Evolutionary conservation across 2,888 invertebrate species (phyloP), one percentile per base, ranked within the genome.

Genomic region (Cataglyphis cursor): DNA sequence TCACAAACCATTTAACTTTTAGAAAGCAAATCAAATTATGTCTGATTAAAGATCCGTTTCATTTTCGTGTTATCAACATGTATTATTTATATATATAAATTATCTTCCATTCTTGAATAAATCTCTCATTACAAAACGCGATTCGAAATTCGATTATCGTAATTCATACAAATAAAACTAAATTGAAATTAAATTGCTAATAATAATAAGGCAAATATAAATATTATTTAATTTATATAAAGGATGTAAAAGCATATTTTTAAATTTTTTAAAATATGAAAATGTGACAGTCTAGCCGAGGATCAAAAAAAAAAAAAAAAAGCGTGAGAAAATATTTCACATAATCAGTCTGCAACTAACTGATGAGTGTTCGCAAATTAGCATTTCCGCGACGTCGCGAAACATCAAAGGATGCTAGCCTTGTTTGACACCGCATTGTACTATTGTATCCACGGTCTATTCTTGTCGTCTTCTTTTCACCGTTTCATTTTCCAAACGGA

Each of bases 381-480:
- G 78, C 54, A 85, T 83, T 85, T 85, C 74, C 85, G 83, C 64
- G 83, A 66, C 76, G 61, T 41, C 24, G 59, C 44, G 62, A 41
- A 73, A 82, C 31, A 24, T 81, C 59, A 82, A 81, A 82, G 78
- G 41, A 62, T n/a, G 24, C 18, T 35, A 62, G 74, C 21, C 31
- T 81, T 65, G 65, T 65, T 51, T 1, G 59, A 84, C 68, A 48
- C 24, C 35, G 54, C 70, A 64, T 78, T 78, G 59, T 82, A 54
- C 75, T 44, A 76, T 81, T 78, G 78, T 83, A 70, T 57, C 59
- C 24, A 44, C 38, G 54, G 18, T 21, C 59, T 21, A 24, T 72
- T 80, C 78, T 38, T 24, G 35, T 48, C 72, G 9, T 12, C 61
- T 80, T 72, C 72, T 80, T 80, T 18, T 31, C 44, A 12, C 1